A percentile compares a stretch with the other conserved stretches of the same genome.
Evolutionary conservation across 2,113 vertebrate genomes (phyloP).

Genomic region (Platichthys flesus): DNA sequence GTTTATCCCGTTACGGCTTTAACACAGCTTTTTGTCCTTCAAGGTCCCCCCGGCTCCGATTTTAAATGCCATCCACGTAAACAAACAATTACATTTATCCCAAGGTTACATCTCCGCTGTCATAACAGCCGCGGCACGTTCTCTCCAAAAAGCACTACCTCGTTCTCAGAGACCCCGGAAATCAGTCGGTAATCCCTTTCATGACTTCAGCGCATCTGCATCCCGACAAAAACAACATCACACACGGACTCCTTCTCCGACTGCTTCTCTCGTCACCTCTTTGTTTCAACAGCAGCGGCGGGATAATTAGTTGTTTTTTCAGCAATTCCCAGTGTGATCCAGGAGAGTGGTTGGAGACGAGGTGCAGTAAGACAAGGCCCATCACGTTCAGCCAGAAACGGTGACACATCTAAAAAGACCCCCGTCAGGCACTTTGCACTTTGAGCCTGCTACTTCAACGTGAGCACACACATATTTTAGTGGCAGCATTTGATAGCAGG

Average conservation of each 20-base stretch:
- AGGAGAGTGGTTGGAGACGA: slow-evolving; percentile 38
- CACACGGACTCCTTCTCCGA: neutral
- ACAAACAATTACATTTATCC: slow-evolving; percentile 56
- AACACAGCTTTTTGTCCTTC: slow-evolving; percentile 55
- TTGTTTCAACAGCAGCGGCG: slow-evolving; percentile 39
- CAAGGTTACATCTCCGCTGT: slow-evolving; percentile 51
- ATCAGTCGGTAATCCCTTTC: slow-evolving; percentile 16
- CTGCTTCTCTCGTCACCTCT: slow-evolving; percentile 30
- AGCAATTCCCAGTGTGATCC: slow-evolving; percentile 38
- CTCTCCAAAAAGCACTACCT: slow-evolving; percentile 27
- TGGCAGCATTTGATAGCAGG: slow-evolving; percentile 25
- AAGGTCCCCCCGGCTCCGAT: slow-evolving; percentile 40
- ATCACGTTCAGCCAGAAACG: slow-evolving; percentile 62
- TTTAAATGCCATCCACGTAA: slow-evolving; percentile 51
- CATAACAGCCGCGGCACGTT: slow-evolving; percentile 39
- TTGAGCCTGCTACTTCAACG: slow-evolving; percentile 34
- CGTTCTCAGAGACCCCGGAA: slow-evolving; percentile 1
- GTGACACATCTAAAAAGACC: slow-evolving; percentile 76
- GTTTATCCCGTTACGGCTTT: slow-evolving; percentile 52
- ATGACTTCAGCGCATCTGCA: slow-evolving; percentile 15
- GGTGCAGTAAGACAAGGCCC: slow-evolving; percentile 61
- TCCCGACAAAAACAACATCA: slow-evolving; percentile 28
- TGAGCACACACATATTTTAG: slow-evolving; percentile 31
- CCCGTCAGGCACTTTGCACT: slow-evolving; percentile 31
- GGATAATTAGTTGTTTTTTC: slow-evolving; percentile 48